Evolutionary conservation across 2,888 invertebrate genomes (phyloP).

Genomic region (Saturnia japonica): DNA sequence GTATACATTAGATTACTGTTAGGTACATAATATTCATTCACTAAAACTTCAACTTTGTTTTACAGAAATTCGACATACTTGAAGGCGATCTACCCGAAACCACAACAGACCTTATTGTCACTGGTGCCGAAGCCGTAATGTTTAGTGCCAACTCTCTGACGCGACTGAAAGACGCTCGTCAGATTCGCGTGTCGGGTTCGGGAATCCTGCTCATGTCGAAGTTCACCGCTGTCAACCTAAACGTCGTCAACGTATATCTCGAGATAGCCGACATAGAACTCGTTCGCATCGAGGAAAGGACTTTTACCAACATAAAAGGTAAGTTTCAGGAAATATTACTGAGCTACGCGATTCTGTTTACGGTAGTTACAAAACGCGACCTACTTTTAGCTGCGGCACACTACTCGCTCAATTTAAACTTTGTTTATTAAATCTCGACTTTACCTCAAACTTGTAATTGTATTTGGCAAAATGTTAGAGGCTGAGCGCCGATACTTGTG

Average conservation of each 20-base stretch:
- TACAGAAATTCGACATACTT: constrained; percentile 74
- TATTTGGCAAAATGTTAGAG: neutral
- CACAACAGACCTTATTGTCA: constrained; percentile 82
- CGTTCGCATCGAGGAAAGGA: constrained; percentile 83
- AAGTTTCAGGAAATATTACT: constrained; percentile 28
- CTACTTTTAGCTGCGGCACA: constrained; percentile 20
- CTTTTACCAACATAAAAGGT: constrained; percentile 84
- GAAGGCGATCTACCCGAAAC: constrained; percentile 80
- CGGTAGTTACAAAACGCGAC: constrained; percentile 19
- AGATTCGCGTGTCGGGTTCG: constrained; percentile 79
- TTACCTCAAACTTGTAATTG: neutral
- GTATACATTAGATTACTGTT: too few species aligned
- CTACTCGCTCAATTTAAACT: constrained; percentile 11
- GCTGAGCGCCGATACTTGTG: constrained; percentile 1
- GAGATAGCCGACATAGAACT: constrained; percentile 83
- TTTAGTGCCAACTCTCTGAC: constrained; percentile 82
- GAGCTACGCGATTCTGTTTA: constrained; percentile 16
- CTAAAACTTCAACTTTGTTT: neutral
- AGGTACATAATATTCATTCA: neutral
- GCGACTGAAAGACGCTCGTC: constrained; percentile 76
- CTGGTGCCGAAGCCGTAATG: constrained; percentile 78
- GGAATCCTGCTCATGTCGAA: constrained; percentile 79
- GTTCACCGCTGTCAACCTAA: constrained; percentile 83
- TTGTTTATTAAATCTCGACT: constrained; percentile 13
- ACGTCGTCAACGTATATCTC: constrained; percentile 81